Evolutionary conservation across 2,888 invertebrate species (phyloP).

Genomic region (Prosopocoilus inquinatus): DNA sequence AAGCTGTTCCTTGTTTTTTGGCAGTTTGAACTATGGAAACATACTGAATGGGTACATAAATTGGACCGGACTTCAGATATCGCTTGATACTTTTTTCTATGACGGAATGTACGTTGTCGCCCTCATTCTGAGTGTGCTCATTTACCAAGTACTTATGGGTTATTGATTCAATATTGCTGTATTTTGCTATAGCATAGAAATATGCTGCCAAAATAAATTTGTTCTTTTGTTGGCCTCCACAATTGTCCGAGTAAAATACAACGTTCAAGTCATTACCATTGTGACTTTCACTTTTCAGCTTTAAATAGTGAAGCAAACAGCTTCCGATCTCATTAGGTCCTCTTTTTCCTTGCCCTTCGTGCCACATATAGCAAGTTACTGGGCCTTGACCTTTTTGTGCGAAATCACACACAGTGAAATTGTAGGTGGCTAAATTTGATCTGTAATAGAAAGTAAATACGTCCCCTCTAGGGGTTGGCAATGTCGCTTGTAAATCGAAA

Average conservation of each 20-base stretch:
- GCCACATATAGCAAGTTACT: constrained; percentile 29
- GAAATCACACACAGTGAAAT: constrained; percentile 19
- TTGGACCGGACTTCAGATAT: constrained; percentile 21
- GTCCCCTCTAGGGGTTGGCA: constrained; percentile 25
- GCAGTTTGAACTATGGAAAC: constrained; percentile 17
- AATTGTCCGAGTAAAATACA: constrained; percentile 34
- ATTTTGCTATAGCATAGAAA: constrained; percentile 21
- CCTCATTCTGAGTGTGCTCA: constrained; percentile 14
- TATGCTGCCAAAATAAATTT: constrained; percentile 27
- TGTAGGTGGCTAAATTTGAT: constrained; percentile 23
- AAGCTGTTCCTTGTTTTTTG: constrained; percentile 20
- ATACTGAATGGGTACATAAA: constrained; percentile 18
- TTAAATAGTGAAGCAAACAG: constrained; percentile 23
- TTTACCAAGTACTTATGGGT: constrained; percentile 26
- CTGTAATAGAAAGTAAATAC: constrained; percentile 26
- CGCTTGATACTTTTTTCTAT: constrained; percentile 22
- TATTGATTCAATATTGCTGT: constrained; percentile 23
- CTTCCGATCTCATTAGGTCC: constrained; percentile 31
- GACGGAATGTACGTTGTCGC: constrained; percentile 10
- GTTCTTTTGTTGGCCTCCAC: constrained; percentile 33
- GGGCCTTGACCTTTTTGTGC: constrained; percentile 10
- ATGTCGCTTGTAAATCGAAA: constrained; percentile 25
- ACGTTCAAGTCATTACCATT: constrained; percentile 1
- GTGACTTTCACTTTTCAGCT: neutral
- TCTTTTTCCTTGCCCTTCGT: constrained; percentile 27